Percentiles rank a stretch among this genome's conserved stretches.
phyloP scores from a whole-genome alignment of 2,888 invertebrate species.

The Carcina quercana region DNA sequence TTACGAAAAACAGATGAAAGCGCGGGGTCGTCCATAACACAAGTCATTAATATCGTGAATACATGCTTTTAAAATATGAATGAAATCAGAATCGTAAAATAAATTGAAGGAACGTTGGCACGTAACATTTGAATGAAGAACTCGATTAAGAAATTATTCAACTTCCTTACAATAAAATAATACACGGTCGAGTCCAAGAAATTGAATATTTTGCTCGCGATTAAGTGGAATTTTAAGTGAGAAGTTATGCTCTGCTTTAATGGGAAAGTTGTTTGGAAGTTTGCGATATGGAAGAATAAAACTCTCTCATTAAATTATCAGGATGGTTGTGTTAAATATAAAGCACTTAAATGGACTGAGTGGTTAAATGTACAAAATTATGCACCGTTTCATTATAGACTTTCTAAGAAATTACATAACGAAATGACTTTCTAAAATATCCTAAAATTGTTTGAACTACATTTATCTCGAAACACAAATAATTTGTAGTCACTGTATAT shows the following conservation, averaged over 20 bases:
- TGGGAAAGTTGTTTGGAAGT: slow-evolving; percentile 47
- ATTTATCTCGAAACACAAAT: no score
- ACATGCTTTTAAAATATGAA: no score
- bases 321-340: slow-evolving; percentile 37
- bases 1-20: no score
- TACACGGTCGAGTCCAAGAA: slow-evolving; percentile 29
- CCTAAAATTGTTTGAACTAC: no score
- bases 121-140: slow-evolving; percentile 17
- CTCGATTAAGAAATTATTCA: slow-evolving; percentile 28
- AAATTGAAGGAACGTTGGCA: not conserved
- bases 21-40: no score
- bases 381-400: no score
- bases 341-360: slow-evolving; percentile 29
- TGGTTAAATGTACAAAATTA: no score
- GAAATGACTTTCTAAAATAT: no score
- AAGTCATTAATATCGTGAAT: no score
- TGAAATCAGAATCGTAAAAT: no score
- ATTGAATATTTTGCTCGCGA: slow-evolving; percentile 46
- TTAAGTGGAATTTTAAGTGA: slow-evolving; percentile 52
- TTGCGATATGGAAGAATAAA: slow-evolving; percentile 29
- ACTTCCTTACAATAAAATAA: slow-evolving; percentile 37
- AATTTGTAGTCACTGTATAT: no score
- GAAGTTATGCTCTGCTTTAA: slow-evolving; percentile 48
- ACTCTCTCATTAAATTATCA: slow-evolving; percentile 33
- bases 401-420: no score